phyloP scores from a whole-genome alignment of 2,888 invertebrate species.

The Tyria jacobaeae region DNA sequence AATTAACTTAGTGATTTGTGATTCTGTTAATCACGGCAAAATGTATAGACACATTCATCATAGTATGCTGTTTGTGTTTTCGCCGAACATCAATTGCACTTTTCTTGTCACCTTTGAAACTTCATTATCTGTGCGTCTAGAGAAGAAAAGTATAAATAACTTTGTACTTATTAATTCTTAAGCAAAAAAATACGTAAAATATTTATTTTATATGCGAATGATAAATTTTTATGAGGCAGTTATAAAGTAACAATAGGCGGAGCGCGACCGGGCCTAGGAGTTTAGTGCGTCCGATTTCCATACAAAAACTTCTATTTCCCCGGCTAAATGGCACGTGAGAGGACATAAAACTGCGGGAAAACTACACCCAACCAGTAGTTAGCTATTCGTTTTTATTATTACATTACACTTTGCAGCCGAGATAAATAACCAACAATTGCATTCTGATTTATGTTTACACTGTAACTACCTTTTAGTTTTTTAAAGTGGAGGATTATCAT shows the following conservation, averaged over 20 bases:
- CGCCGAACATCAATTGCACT: not conserved
- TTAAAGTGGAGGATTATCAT: no score
- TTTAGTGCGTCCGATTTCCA: constrained; percentile 85
- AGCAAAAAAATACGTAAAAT: constrained; percentile 59
- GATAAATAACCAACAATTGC: constrained; percentile 42
- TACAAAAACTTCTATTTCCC: constrained; percentile 86
- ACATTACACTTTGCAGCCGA: constrained; percentile 59
- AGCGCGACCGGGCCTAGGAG: constrained; percentile 70
- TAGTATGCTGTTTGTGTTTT: no score
- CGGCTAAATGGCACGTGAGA: constrained; percentile 85
- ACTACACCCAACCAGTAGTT: constrained; percentile 69
- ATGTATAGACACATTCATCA: not conserved
- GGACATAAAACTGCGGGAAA: constrained; percentile 83
- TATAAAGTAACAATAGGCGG: constrained; percentile 80
- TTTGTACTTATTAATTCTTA: constrained; percentile 18
- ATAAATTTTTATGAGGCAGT: constrained; percentile 82
- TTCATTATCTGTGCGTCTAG: no score
- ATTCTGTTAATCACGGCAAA: not conserved
- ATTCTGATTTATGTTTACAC: constrained; percentile 19
- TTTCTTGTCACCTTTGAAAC: not conserved
- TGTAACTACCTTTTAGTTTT: not conserved
- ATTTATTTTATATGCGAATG: constrained; percentile 71
- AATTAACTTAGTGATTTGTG: not conserved
- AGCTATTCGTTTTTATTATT: constrained; percentile 62
- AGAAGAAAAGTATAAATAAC: not conserved